Evolutionary conservation across 2,888 invertebrate species (phyloP).

Genomic region (Megastigmus dorsalis): DNA sequence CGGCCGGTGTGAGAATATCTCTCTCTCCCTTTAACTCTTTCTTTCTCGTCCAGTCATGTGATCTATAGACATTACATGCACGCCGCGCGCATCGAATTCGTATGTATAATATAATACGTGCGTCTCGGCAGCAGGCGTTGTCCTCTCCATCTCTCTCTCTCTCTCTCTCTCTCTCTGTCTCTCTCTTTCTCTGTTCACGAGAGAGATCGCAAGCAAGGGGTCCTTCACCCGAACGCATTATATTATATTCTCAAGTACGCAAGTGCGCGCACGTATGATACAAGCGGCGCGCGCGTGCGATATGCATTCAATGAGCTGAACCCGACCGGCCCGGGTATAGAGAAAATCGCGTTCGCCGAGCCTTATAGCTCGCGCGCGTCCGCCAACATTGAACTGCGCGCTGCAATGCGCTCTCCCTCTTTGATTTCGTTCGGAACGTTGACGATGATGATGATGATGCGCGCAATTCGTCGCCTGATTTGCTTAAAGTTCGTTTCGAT

Average conservation of each 20-base stretch:
- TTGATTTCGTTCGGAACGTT: neutral
- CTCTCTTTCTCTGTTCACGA: too few species aligned
- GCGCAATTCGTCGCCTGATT: neutral
- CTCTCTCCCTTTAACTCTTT: slow-evolving; percentile 7
- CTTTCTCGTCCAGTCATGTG: neutral
- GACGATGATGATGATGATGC: too few species aligned
- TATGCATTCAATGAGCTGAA: slow-evolving; percentile 21
- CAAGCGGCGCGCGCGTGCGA: slow-evolving; percentile 13
- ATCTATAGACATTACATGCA: too few species aligned
- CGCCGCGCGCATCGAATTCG: slow-evolving; percentile 3
- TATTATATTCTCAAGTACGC: slow-evolving; percentile 7
- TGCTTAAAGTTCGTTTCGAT: slow-evolving; percentile 5
- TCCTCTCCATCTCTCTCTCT: too few species aligned
- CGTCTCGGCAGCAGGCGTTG: neutral
- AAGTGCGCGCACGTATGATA: slow-evolving; percentile 29
- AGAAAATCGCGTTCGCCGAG: slow-evolving; percentile 24
- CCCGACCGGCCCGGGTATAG: neutral
- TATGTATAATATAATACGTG: too few species aligned
- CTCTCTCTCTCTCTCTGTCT: too few species aligned
- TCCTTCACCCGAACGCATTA: slow-evolving; percentile 50
- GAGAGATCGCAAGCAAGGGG: too few species aligned
- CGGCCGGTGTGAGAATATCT: too few species aligned
- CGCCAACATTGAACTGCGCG: neutral
- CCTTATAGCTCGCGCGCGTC: neutral
- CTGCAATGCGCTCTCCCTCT: neutral